Base-by-base conservation (phyloP, 2,888 invertebrate species). In the Myathropa florea region DNA sequence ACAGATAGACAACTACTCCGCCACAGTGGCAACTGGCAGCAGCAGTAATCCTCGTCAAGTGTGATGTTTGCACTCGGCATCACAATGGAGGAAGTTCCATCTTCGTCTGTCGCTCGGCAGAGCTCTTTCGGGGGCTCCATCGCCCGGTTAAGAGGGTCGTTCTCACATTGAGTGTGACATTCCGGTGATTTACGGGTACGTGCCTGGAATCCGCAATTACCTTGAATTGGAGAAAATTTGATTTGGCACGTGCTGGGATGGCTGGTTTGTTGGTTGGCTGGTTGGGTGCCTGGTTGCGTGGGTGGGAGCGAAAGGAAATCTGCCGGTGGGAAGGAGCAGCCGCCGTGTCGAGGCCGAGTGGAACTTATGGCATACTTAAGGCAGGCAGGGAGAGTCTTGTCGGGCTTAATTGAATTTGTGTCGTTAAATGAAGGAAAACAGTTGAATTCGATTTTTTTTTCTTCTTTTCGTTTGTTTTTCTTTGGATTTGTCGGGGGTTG, bases 131-230 rank as follows among this genome's bases (percentile, higher is more conserved):
- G 57, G 65, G 23, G 72, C 71, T 68, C 72, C 63, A 78, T 82
- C 85, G 72, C 30, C 78, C 77, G 60, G 77, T 75, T 86, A 86
- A 82, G 78, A 82, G 82, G 82, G 82, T 86, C 82, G 82, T 82
- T 86, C 78, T 82, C 85, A 86, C 85, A 82, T 73, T 55, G 82
- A 86, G 78, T 86, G 85, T 78, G 85, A 86, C 85, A 86, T 77
- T 82, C 70, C 57, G 85, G 85, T 86, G 85, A 86, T 86, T 86
- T 82, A 86, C 82, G 77, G 78, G 23, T 82, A 86, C 85, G 85
- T 86, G 85, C 36, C 70, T 28, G 77, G 82, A 86, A 70, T 82
- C 70, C 68, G 28, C 82, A 78, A 86, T 86, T 78, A 75, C 82
- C 82, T 78, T 60, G 78, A 73, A 86, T 82, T 86, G 82, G 30